Conservation (phyloP, 2,888 invertebrate genomes). For the Lepidochrysops patricia region DNA sequence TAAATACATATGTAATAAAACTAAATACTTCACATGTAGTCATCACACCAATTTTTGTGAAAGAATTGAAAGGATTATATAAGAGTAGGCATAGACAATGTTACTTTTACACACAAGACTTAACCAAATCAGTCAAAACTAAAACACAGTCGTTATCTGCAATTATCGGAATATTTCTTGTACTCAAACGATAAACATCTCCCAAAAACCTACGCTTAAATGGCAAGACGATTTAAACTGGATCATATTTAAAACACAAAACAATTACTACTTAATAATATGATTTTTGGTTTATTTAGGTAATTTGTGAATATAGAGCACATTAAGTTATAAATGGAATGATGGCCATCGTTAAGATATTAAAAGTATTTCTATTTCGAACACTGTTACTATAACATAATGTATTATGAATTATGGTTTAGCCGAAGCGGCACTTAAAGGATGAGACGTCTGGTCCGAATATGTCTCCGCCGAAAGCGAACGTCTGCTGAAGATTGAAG, state of each 20-base stretch:
- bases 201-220: neutral
- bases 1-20: no score
- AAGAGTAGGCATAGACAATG: neutral
- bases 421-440: constrained; percentile 82
- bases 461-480: constrained; percentile 60
- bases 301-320: constrained; percentile 17
- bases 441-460: constrained; percentile 72
- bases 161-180: neutral
- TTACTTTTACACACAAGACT: constrained; percentile 23
- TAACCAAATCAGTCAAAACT: constrained; percentile 52
- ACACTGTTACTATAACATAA: neutral
- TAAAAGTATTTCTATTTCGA: neutral
- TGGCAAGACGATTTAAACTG: neutral
- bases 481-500: constrained; percentile 78
- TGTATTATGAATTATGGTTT: constrained; percentile 29
- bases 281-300: constrained; percentile 27
- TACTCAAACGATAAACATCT: neutral
- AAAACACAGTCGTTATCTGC: neutral
- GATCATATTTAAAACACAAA: constrained; percentile 19
- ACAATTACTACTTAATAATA: constrained; percentile 14
- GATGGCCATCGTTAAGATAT: neutral
- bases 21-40: no score
- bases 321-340: constrained; percentile 12
- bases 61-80: neutral
- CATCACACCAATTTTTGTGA: neutral